A percentile compares a stretch with the other conserved stretches of the same genome.
Evolutionary conservation across 2,888 invertebrate genomes (phyloP).

Genomic region (Leistus spinibarbis): DNA sequence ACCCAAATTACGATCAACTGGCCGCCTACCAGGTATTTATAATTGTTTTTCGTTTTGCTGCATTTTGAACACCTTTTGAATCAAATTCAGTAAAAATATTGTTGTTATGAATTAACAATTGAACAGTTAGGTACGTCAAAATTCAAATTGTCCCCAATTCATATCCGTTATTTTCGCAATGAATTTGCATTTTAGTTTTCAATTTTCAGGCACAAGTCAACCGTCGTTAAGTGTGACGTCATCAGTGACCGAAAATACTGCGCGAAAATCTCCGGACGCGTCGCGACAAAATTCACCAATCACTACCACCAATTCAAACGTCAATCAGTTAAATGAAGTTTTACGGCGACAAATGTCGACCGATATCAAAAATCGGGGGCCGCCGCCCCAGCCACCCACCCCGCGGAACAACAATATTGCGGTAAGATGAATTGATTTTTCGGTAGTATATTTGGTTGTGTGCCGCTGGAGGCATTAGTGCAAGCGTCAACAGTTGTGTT

Average conservation of each 20-base stretch:
- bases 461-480: too few species aligned
- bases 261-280: conserved; percentile 39
- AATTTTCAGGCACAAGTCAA: conserved; percentile 38
- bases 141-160: not conserved
- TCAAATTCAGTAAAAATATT: not conserved
- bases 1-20: conserved; percentile 79
- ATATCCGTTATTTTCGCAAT: not conserved
- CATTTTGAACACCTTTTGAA: not conserved
- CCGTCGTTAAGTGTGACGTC: conserved; percentile 29
- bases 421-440: conserved; percentile 7
- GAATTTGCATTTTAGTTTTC: conserved; percentile 26
- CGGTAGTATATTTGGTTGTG: too few species aligned
- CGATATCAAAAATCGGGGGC: conserved; percentile 67
- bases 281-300: conserved; percentile 46
- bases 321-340: conserved; percentile 47
- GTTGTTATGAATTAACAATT: too few species aligned
- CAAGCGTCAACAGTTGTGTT: too few species aligned
- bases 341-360: conserved; percentile 55
- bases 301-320: not conserved
- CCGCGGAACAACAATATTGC: conserved; percentile 45
- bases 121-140: conserved; percentile 4
- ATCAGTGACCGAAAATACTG: conserved; percentile 34
- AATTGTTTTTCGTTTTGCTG: not conserved
- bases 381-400: conserved; percentile 82
- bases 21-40: conserved; percentile 56